phyloP scores from a whole-genome alignment of 2,888 invertebrate genomes.

The Cosmopolites sordidus region DNA sequence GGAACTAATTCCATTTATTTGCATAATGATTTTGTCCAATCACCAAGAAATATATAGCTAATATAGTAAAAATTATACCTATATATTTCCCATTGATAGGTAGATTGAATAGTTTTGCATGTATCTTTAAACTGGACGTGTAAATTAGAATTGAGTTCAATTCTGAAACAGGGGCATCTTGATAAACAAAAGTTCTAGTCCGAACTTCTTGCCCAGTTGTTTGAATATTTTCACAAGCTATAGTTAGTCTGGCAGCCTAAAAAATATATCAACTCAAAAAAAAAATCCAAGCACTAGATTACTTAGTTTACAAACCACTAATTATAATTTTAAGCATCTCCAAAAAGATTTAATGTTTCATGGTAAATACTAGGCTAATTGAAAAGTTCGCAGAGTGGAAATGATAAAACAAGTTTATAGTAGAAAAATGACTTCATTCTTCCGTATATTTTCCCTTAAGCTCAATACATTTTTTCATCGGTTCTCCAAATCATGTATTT shows the following conservation, averaged over 20 bases:
- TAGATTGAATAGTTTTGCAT: conserved; percentile 68
- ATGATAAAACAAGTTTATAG: no score
- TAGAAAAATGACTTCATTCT: no score
- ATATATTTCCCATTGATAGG: conserved; percentile 69
- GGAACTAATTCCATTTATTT: conserved; percentile 39
- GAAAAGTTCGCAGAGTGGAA: no score
- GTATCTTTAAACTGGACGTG: conserved; percentile 69
- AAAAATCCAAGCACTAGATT: no score
- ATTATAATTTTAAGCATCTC: no score
- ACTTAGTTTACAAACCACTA: no score
- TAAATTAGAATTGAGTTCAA: conserved; percentile 73
- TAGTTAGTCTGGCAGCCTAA: conserved; percentile 71
- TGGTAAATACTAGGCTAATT: no score
- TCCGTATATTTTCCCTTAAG: no score
- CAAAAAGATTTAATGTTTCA: no score
- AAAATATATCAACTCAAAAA: no score
- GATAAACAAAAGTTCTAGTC: conserved; percentile 74
- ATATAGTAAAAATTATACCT: conserved; percentile 59
- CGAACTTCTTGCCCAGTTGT: conserved; percentile 74
- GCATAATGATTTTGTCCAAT: conserved; percentile 68
- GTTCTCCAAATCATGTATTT: no score
- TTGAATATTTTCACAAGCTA: conserved; percentile 67
- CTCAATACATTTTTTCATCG: no score
- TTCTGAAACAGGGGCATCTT: conserved; percentile 70
- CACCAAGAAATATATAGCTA: conserved; percentile 59